Evolutionary conservation across 2,797 vertebrate genomes (phyloP).

Genomic region (Crenuchus spilurus): DNA sequence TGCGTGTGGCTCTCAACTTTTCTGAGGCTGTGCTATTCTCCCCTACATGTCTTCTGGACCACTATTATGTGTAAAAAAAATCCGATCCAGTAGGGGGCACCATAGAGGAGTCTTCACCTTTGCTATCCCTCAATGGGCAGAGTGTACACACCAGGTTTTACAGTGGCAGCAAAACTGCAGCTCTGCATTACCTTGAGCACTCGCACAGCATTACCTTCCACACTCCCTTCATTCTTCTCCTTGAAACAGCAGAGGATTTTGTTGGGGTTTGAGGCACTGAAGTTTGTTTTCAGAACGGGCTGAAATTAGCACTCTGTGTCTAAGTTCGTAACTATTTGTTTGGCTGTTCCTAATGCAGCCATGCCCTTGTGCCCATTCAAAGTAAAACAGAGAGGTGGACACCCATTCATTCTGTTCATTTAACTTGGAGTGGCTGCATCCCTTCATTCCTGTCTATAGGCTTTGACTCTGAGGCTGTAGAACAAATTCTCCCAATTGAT

Average conservation of each 20-base stretch:
- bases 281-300: constrained; percentile 18
- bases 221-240: constrained; percentile 1
- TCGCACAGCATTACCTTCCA: neutral
- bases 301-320: constrained; percentile 23
- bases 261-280: constrained; percentile 27
- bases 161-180: constrained; percentile 1
- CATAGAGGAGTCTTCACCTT: constrained; percentile 31
- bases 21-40: constrained; percentile 64
- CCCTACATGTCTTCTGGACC: constrained; percentile 43
- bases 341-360: constrained; percentile 26
- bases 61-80: constrained; percentile 18
- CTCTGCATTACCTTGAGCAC: neutral
- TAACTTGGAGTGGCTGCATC: neutral
- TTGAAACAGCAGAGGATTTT: constrained; percentile 10
- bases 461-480: constrained; percentile 12
- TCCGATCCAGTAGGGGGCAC: constrained; percentile 17
- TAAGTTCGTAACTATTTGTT: constrained; percentile 5
- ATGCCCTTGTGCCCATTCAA: constrained; percentile 3
- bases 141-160: constrained; percentile 18
- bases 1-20: constrained; percentile 61
- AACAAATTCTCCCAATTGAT: constrained; percentile 53
- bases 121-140: constrained; percentile 9
- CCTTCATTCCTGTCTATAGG: neutral
- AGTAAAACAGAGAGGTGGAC: neutral
- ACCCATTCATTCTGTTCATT: neutral